These are phyloP conservation scores for Rutpela maculata DNA, from an alignment of 2,888 invertebrate genomes.

Conservation along the genomic window DNA sequence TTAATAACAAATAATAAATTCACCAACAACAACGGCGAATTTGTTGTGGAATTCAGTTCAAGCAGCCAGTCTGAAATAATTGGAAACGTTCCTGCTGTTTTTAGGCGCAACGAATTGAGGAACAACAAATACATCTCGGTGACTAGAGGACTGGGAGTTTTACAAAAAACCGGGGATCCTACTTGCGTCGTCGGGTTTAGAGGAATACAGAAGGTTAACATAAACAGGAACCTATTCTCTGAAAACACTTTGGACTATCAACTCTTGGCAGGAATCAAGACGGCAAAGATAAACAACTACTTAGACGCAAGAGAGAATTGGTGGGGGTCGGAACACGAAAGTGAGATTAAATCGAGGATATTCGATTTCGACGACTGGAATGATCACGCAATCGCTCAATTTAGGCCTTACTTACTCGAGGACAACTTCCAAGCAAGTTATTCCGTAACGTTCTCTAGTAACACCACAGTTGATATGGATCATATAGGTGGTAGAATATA, in stretches of 20 bases:
- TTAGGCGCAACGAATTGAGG: slow-evolving; percentile 86
- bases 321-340: slow-evolving; percentile 92
- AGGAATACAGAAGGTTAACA: slow-evolving; percentile 94
- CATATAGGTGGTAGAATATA: slow-evolving; percentile 86
- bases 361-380: slow-evolving; percentile 99
- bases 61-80: slow-evolving; percentile 96
- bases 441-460: slow-evolving; percentile 80
- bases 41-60: slow-evolving; percentile 90
- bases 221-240: slow-evolving; percentile 92
- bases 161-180: slow-evolving; percentile 75
- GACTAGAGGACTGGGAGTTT: slow-evolving; percentile 67
- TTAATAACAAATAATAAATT: slow-evolving; percentile 88
- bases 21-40: slow-evolving; percentile 86
- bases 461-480: slow-evolving; percentile 78
- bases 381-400: slow-evolving; percentile 94
- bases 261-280: slow-evolving; percentile 92
- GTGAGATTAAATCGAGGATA: slow-evolving; percentile 86
- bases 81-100: slow-evolving; percentile 87
- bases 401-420: slow-evolving; percentile 89
- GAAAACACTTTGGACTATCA: slow-evolving; percentile 91
- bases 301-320: slow-evolving; percentile 95
- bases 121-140: slow-evolving; percentile 77
- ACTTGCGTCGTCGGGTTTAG: slow-evolving; percentile 93
- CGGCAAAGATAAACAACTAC: slow-evolving; percentile 90
- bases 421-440: slow-evolving; percentile 86